These are phyloP conservation scores for Aphaenogaster floridana DNA, from an alignment of 1,140 invertebrate genomes.

Conservation along the genomic window DNA sequence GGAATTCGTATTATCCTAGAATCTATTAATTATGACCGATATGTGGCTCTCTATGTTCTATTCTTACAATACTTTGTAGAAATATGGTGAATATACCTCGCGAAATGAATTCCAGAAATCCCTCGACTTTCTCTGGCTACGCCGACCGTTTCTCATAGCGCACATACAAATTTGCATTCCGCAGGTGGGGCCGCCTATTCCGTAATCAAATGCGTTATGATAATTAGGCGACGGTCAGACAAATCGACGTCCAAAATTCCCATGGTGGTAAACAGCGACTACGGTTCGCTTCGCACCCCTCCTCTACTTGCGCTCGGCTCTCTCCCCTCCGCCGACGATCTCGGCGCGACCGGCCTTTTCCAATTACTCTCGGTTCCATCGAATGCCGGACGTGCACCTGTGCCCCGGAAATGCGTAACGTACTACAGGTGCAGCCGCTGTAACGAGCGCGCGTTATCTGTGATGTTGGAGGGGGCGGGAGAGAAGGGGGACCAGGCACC, in stretches of 20 bases:
- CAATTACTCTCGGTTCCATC: slow-evolving; percentile 58
- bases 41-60: too few species aligned
- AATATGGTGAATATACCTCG: background rate
- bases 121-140: background rate
- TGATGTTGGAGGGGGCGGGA: background rate
- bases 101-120: background rate
- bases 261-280: slow-evolving; percentile 43
- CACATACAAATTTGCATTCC: slow-evolving; percentile 40
- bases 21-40: too few species aligned
- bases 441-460: slow-evolving; percentile 53
- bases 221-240: slow-evolving; percentile 44
- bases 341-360: slow-evolving; percentile 61
- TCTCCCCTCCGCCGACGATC: slow-evolving; percentile 53
- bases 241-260: slow-evolving; percentile 64
- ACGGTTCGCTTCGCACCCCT: slow-evolving; percentile 78
- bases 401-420: slow-evolving; percentile 79
- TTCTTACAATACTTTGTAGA: background rate
- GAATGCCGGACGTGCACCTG: slow-evolving; percentile 80
- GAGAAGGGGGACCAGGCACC: slow-evolving; percentile 25
- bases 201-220: slow-evolving; percentile 52
- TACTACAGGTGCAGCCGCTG: slow-evolving; percentile 80
- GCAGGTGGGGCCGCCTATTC: slow-evolving; percentile 50
- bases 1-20: too few species aligned
- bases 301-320: background rate
- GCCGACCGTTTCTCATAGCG: background rate